These are phyloP conservation scores for Notiomystis cincta DNA, from an alignment of 2,113 vertebrate genomes.

Conservation along the genomic window DNA sequence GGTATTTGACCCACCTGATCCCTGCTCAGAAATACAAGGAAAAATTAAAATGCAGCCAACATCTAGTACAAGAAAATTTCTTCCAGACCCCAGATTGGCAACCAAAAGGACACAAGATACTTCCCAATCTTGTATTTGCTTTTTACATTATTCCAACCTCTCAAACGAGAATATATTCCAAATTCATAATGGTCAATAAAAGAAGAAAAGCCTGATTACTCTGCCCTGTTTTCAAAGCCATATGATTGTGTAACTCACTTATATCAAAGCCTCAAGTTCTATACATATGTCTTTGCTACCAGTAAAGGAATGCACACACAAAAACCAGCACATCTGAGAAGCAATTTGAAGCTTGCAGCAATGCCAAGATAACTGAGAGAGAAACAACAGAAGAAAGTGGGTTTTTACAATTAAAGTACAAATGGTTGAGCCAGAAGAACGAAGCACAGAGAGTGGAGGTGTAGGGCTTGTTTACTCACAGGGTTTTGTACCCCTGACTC, in stretches of 20 bases:
- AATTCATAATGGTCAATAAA: background rate
- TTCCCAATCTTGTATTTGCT: slow-evolving; percentile 13
- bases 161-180: background rate
- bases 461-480: background rate
- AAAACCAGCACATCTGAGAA: background rate
- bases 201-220: background rate
- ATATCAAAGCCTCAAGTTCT: background rate
- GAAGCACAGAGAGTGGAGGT: background rate
- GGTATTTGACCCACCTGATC: slow-evolving; percentile 19
- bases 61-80: slow-evolving; percentile 3
- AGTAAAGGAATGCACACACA: background rate
- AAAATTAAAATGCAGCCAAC: slow-evolving; percentile 18
- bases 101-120: slow-evolving; percentile 1
- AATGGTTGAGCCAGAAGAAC: background rate
- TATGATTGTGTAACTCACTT: background rate
- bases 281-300: background rate
- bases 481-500: background rate
- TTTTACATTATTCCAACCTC: background rate
- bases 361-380: background rate
- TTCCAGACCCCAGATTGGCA: slow-evolving; percentile 42
- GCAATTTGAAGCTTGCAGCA: background rate
- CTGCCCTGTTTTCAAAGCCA: background rate
- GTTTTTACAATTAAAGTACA: background rate
- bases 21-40: background rate
- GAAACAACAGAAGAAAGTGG: background rate